A percentile compares a stretch with the other conserved stretches of the same genome.
Evolutionary conservation across 2,888 invertebrate species (phyloP).

Genomic region (Torymus aiolomorphi): DNA sequence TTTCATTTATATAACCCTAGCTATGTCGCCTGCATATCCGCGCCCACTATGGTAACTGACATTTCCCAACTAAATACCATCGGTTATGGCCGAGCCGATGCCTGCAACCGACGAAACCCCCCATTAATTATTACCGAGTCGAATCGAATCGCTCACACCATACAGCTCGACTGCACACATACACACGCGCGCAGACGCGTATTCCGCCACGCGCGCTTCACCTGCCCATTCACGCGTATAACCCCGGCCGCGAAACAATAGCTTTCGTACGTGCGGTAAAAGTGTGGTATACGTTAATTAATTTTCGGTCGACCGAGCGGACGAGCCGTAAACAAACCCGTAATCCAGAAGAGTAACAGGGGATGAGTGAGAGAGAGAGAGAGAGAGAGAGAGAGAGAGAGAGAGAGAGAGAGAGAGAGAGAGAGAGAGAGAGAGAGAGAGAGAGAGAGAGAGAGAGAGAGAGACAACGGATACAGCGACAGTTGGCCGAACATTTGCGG

Average conservation of each 20-base stretch:
- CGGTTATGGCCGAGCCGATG: neutral
- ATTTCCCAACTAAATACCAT: conserved; percentile 40
- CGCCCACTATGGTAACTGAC: conserved; percentile 16
- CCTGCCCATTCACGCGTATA: neutral
- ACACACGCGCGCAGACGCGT: neutral
- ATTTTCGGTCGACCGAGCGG: conserved; percentile 11
- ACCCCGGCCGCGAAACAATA: conserved; percentile 9
- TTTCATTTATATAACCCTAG: neutral
- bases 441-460: too few relatives aligned
- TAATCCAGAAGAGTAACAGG: too few relatives aligned
- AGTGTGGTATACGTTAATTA: conserved; percentile 44
- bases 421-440: too few relatives aligned
- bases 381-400: too few relatives aligned
- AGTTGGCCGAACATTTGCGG: conserved; percentile 53
- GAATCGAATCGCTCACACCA: neutral
- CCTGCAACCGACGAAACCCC: conserved; percentile 31
- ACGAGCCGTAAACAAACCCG: neutral
- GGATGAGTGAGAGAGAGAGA: too few relatives aligned
- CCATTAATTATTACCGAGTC: conserved; percentile 48
- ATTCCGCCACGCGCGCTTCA: neutral
- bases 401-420: too few relatives aligned
- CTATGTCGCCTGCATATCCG: neutral
- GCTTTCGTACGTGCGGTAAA: conserved; percentile 2
- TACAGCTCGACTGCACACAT: too few relatives aligned
- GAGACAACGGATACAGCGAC: conserved; percentile 18